These are phyloP conservation scores for Eupithecia tripunctaria DNA, from an alignment of 2,888 invertebrate genomes.

Conservation along the genomic window DNA sequence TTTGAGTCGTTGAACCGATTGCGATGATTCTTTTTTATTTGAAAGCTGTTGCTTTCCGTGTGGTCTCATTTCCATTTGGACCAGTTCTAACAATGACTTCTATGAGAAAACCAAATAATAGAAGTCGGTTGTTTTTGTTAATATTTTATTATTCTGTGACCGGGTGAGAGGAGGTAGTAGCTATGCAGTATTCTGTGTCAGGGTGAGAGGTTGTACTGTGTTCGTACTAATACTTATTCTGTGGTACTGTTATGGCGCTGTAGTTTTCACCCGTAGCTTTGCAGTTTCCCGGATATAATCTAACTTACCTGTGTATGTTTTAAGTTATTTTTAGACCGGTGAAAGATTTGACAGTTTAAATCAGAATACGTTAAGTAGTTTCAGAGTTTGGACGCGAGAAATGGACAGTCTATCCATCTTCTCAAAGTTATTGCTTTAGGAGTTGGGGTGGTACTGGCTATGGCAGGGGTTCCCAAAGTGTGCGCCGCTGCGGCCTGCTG, in stretches of 20 bases:
- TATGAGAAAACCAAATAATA: too few species aligned
- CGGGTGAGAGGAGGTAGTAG: slow-evolving; percentile 30
- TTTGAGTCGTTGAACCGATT: too few species aligned
- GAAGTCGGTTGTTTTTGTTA: too few species aligned
- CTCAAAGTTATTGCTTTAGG: background rate
- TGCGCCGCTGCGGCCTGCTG: too few species aligned
- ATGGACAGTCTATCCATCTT: background rate
- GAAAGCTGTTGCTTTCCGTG: too few species aligned
- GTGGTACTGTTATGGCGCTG: slow-evolving; percentile 1
- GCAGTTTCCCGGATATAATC: slow-evolving; percentile 6
- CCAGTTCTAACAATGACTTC: slow-evolving; percentile 20
- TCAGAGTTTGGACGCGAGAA: background rate
- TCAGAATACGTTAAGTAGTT: background rate
- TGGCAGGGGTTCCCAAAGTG: too few species aligned
- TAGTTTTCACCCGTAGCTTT: slow-evolving; percentile 5
- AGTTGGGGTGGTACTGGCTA: background rate
- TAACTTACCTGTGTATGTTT: background rate
- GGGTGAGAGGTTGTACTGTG: slow-evolving; percentile 6
- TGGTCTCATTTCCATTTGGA: too few species aligned
- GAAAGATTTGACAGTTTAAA: background rate
- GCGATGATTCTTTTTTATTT: too few species aligned
- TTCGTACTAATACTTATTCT: too few species aligned
- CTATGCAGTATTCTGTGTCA: slow-evolving; percentile 27
- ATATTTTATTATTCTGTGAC: background rate
- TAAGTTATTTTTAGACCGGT: background rate